A percentile compares a stretch with the other conserved stretches of the same genome.
Evolutionary conservation across 2,888 invertebrate species (phyloP).

Genomic region (Pyrocoelia pectoralis): DNA sequence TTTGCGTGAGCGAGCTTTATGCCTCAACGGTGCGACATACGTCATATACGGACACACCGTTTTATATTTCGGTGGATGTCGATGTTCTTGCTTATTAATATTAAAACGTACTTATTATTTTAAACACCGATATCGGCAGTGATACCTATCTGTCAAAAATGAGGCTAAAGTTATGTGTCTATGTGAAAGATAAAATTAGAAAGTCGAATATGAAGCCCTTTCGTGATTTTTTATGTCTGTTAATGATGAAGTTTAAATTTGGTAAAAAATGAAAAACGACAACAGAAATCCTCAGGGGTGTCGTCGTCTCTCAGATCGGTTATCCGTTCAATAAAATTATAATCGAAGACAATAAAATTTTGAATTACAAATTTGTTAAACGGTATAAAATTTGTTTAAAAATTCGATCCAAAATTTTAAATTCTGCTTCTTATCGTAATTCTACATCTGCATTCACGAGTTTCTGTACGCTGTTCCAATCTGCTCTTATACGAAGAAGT

Average conservation of each 20-base stretch:
- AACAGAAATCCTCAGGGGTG: conserved; percentile 41
- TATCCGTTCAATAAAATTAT: conserved; percentile 50
- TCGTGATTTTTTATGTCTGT: no score
- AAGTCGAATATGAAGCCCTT: no score
- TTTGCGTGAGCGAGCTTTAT: conserved; percentile 60
- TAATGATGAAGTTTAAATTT: no score
- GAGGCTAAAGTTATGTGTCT: no score
- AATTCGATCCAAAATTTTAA: conserved; percentile 57
- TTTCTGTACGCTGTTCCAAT: conserved; percentile 15
- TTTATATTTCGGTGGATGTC: conserved; percentile 29
- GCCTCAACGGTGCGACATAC: conserved; percentile 53
- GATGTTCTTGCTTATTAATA: conserved; percentile 25
- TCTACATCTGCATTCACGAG: conserved; percentile 52
- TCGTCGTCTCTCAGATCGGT: conserved; percentile 31
- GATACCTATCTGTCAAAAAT: no score
- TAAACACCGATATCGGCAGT: no score
- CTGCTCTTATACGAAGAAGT: neutral
- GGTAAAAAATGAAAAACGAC: conserved; percentile 39
- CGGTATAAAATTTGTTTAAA: conserved; percentile 56
- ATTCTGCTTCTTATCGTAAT: conserved; percentile 55
- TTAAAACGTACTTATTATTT: neutral
- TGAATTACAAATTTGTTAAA: conserved; percentile 59
- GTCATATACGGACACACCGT: conserved; percentile 47
- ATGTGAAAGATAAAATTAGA: no score
- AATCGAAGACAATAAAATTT: conserved; percentile 59